Evolutionary conservation across 1,140 invertebrate species (phyloP).

Genomic region (Brachionus rubens): DNA sequence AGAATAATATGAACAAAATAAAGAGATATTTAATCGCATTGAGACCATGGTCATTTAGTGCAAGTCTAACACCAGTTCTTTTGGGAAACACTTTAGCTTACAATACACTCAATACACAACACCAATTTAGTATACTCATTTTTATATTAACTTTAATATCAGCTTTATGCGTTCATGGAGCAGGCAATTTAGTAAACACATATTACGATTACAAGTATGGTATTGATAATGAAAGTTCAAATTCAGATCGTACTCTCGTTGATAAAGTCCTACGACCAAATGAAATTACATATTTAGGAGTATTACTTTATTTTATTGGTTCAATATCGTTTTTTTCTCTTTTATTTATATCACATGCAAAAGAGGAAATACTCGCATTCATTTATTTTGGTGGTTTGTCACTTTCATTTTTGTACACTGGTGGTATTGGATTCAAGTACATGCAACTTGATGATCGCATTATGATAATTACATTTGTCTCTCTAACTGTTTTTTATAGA

Average conservation of each 20-base stretch:
- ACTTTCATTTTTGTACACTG: constrained; percentile 73
- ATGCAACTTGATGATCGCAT: constrained; percentile 84
- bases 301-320: constrained; percentile 77
- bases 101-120: too few species aligned
- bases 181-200: constrained; percentile 93
- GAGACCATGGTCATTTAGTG: constrained; percentile 85
- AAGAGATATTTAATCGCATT: constrained; percentile 81
- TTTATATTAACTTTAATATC: constrained; percentile 77
- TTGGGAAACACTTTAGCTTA: constrained; percentile 80
- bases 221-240: constrained; percentile 69
- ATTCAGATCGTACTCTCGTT: constrained; percentile 85
- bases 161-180: constrained; percentile 83
- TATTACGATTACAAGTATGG: constrained; percentile 61
- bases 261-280: constrained; percentile 80
- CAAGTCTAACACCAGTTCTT: constrained; percentile 81
- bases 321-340: constrained; percentile 81
- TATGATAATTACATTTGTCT: constrained; percentile 86
- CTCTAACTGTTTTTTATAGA: constrained; percentile 86
- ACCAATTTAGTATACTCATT: constrained; percentile 74
- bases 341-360: constrained; percentile 75
- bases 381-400: constrained; percentile 91
- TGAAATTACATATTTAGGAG: constrained; percentile 80
- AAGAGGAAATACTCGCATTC: constrained; percentile 86
- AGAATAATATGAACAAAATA: too few species aligned
- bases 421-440: constrained; percentile 80